Evolutionary conservation across 2,888 invertebrate species (phyloP), one percentile per base, ranked within the genome.

Genomic region (Lydus trimaculatus): DNA sequence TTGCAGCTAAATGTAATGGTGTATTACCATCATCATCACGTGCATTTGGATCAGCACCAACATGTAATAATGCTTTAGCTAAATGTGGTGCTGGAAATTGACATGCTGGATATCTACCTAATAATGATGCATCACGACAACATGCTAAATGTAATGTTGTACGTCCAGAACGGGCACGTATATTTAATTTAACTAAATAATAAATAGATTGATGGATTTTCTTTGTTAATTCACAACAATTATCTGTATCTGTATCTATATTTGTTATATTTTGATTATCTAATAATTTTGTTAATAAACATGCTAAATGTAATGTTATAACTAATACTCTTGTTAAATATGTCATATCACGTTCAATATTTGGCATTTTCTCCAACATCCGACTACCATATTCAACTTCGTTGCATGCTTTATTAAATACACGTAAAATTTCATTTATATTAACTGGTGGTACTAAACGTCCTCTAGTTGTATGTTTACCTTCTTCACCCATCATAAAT

Each of bases 401-500:
- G 43, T 88, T 86, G n/a, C 96, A 89, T 48, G 95, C 93, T 84
- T 95, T 94, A 73, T 88, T 88, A 83, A 96, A 94, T 64, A 97
- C 95, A 76, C 91, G 89, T 77, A 94, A 89, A 77, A 97, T 91
- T 84, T 97, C 96, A 65, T 89, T 87, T 80, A 94, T 93, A 63
- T 93, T 91, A 28, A 96, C 92, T 0, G 94, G 91, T 58, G 93
- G 96, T 69, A 94, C 93, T 0, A 82, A 68, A 8, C 81, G 74
- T 0, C 81, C 85, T 65, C 85, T 78, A 5, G 81, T 80, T 4
- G 84, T 84, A 70, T 91, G 91, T 60, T 92, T 88, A 31, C 92
- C 92, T 64, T 94, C 89, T 84, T 97, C 97, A 31, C 94, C 93
- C 84, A 97, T 91, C 95, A 98, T 97, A 85, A 96, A 97, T 69